Base-by-base conservation (phyloP, 1,140 invertebrate species). In the Euura saliciscinereae region DNA sequence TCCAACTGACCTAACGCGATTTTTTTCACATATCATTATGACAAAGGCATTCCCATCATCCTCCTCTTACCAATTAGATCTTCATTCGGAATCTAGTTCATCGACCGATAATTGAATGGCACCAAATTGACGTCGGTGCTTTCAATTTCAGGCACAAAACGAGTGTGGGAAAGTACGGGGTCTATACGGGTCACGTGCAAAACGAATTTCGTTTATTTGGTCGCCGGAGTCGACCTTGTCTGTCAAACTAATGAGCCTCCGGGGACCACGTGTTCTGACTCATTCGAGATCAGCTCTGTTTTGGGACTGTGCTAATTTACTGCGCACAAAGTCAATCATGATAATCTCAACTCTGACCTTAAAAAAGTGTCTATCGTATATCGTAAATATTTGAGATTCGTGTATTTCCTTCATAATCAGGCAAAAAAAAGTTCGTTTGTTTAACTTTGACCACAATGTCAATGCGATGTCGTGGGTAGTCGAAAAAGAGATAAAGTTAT, bases 1-100 rank as follows among this genome's bases (percentile, higher is more conserved):
- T 82, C 78, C 77, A 83, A 72, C 69, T 82, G 76, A 64, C 76
- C 82, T 83, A 72, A 11, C 13, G 66, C 8, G 51, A 59, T 59
- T 59, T 59, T 59, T 6, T 11, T 6, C 3, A 59, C 51, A 59
- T 2, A 28, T 46, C 10, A 44, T 67, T 13, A 67, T 11, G 42
- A 28, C 11, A 44, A 28, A 28, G 28, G 28, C 28, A 28, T 28
- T 28, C 28, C 28, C 28, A 28, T 28, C 28, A 28, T 28, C 28
- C 28, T 28, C 28, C 28, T 28, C 28, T 28, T 28, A 28, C 28
- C 28, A 28, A 28, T 28, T 28, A 28, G 28, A 28, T 28, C 28
- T 28, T 51, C 51, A 6, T 59, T 4, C 3, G 51, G 3, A 5
- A n/a, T 59, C 51, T 11, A 59, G 51, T 59, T 59, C 51, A 59